Evolutionary conservation across 2,113 vertebrate species (phyloP).

Genomic region (Guaruba guarouba): DNA sequence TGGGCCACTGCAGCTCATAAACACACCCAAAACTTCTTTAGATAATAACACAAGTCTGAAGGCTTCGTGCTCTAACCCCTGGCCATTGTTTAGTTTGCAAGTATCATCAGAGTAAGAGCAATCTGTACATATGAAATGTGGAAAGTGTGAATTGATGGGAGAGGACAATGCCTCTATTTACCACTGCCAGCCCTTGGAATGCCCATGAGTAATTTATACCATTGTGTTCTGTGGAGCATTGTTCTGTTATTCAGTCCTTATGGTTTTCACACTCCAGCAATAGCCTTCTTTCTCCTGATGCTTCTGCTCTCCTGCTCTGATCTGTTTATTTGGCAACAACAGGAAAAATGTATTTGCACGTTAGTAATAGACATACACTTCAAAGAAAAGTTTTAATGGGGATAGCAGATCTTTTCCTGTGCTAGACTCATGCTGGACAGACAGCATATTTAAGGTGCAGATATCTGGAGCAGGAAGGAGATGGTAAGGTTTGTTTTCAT

Average conservation of each 20-base stretch:
- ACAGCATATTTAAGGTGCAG: background rate
- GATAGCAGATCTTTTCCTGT: background rate
- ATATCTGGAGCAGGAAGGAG: background rate
- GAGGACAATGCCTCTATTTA: constrained; percentile 40
- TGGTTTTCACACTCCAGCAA: constrained; percentile 26
- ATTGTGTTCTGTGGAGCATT: constrained; percentile 65
- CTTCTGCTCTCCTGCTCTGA: background rate
- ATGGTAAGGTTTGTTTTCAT: background rate
- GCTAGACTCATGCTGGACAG: rapidly evolving
- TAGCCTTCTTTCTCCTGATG: background rate
- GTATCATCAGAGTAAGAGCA: background rate
- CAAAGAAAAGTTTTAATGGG: background rate
- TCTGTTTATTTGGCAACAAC: background rate
- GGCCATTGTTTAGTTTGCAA: background rate
- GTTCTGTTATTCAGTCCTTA: constrained; percentile 25
- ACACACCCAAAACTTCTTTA: background rate
- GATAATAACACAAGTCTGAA: background rate
- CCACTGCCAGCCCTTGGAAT: background rate
- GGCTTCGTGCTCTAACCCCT: background rate
- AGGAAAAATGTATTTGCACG: background rate
- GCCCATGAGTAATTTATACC: constrained; percentile 58
- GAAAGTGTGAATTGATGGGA: background rate
- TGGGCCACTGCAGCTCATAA: background rate
- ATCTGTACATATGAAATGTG: background rate
- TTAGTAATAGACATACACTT: background rate